A percentile compares a stretch with the other conserved stretches of the same genome.
These are phyloP conservation scores for Mus pahari DNA, from an alignment of 2,113 vertebrate genomes.

Conservation along the genomic window DNA sequence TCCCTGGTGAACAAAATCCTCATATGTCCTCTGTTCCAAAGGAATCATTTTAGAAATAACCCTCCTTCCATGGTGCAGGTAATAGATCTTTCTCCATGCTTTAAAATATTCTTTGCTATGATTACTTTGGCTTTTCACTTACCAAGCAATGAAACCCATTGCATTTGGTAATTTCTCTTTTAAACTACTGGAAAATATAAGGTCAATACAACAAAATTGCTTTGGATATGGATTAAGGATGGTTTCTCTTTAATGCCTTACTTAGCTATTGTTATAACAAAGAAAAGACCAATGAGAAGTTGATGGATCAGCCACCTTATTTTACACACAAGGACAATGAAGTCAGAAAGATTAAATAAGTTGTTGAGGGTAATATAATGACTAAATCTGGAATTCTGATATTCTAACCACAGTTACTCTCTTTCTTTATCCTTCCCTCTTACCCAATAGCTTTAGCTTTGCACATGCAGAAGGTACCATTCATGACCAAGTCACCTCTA, in stretches of 20 bases:
- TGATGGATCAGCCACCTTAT: neutral
- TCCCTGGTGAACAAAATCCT: neutral
- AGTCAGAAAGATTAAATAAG: slow-evolving; percentile 37
- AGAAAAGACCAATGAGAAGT: slow-evolving; percentile 43
- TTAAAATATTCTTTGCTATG: neutral
- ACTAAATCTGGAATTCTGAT: neutral
- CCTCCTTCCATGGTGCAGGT: neutral
- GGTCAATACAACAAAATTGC: slow-evolving; percentile 13
- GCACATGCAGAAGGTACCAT: neutral
- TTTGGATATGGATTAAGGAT: neutral
- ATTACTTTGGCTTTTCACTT: neutral
- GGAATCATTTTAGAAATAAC: neutral
- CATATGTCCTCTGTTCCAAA: neutral
- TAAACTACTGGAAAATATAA: neutral
- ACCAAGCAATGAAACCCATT: neutral
- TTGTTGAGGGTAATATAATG: neutral
- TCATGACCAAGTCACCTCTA: neutral
- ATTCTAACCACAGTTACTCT: neutral
- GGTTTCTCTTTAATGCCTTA: neutral
- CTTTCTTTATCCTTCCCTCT: rapidly evolving
- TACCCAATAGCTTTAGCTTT: neutral
- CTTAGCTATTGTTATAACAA: neutral
- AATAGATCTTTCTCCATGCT: neutral
- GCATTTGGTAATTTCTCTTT: neutral
- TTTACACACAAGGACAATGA: slow-evolving; percentile 46